phyloP scores from a whole-genome alignment of 2,888 invertebrate genomes.

The Trichogramma dendrolimi region DNA sequence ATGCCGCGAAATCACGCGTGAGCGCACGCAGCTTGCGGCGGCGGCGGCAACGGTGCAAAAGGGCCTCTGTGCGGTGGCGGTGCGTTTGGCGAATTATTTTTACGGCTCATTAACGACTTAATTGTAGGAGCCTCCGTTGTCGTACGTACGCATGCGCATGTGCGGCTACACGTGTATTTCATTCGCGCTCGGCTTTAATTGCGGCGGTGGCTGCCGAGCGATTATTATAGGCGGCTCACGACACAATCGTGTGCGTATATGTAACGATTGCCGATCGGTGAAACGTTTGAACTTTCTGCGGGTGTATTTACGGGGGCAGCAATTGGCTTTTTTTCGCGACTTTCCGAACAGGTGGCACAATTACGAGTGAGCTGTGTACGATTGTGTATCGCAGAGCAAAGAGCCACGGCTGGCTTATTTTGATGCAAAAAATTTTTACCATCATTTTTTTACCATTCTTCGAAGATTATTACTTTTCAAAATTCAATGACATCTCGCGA shows the following conservation, averaged over 20 bases:
- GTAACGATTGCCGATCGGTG: slow-evolving; percentile 44
- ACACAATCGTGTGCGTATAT: slow-evolving; percentile 36
- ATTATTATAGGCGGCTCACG: slow-evolving; percentile 25
- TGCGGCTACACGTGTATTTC: not conserved
- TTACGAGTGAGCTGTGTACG: no score
- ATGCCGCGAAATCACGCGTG: not conserved
- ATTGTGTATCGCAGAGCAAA: no score
- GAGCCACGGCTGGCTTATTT: no score
- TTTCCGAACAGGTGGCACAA: no score
- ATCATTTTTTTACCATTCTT: no score
- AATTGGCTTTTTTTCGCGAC: no score
- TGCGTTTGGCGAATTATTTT: slow-evolving; percentile 29
- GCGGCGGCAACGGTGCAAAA: not conserved
- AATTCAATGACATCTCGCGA: no score
- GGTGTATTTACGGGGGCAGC: no score
- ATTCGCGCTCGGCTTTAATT: slow-evolving; percentile 1
- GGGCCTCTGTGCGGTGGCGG: not conserved
- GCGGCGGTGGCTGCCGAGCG: no score
- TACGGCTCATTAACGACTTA: slow-evolving; percentile 37
- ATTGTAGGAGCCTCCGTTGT: slow-evolving; percentile 30
- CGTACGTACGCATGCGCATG: slow-evolving; percentile 5
- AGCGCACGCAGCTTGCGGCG: not conserved
- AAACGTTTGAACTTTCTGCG: slow-evolving; percentile 31
- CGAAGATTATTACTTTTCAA: no score
- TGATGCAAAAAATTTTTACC: no score